These are phyloP conservation scores for Gymnopithys bicolor DNA, from an alignment of 2,797 vertebrate genomes.

Conservation along the genomic window DNA sequence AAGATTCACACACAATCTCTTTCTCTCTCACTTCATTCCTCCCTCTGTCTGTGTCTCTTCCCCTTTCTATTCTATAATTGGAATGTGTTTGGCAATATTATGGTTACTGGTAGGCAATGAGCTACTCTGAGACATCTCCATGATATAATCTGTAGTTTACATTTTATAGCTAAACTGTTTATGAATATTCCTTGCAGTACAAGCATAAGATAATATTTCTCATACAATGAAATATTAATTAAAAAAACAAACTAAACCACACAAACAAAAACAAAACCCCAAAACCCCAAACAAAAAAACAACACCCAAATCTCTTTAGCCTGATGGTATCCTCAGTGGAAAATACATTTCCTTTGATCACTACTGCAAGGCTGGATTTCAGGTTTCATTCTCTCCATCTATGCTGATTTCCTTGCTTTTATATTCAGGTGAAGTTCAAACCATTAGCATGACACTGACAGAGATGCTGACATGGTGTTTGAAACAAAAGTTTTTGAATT, in stretches of 20 bases:
- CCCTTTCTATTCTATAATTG: not conserved
- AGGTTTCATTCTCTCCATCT: not conserved
- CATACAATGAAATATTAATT: not conserved
- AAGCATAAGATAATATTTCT: not conserved
- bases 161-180: not conserved
- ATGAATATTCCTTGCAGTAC: not conserved
- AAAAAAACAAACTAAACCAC: not conserved
- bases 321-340: not conserved
- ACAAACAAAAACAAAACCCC: no score
- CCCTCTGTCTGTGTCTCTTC: not conserved
- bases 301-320: not conserved
- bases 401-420: not conserved
- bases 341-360: not conserved
- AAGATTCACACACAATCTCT: not conserved
- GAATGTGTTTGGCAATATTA: not conserved
- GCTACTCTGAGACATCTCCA: not conserved
- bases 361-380: not conserved
- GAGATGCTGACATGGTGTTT: conserved; percentile 53
- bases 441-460: conserved; percentile 61
- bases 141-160: not conserved
- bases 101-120: not conserved
- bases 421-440: not conserved
- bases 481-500: conserved; percentile 72
- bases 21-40: no score
- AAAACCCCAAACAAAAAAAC: no score